phyloP scores from a whole-genome alignment of 2,888 invertebrate genomes.

The Caenorhabditis becei region DNA sequence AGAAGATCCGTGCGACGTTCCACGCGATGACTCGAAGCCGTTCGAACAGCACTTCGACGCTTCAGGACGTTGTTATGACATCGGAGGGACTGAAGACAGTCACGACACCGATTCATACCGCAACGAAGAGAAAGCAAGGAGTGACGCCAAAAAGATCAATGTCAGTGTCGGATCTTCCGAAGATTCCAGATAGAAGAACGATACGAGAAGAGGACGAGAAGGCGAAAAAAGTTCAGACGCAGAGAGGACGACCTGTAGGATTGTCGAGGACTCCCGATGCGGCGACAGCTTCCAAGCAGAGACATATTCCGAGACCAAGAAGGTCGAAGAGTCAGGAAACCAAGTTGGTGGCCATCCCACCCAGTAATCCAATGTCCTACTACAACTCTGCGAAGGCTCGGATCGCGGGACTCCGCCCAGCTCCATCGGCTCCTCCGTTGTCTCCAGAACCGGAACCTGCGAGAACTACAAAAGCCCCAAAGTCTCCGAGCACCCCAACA shows the following conservation, averaged over 20 bases:
- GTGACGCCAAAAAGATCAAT: constrained; percentile 39
- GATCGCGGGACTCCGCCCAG: constrained; percentile 31
- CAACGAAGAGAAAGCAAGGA: not conserved
- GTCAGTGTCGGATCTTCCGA: constrained; percentile 37
- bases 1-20: constrained; percentile 55
- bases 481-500: too few relatives aligned
- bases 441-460: constrained; percentile 30
- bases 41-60: constrained; percentile 24
- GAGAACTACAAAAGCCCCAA: constrained; percentile 11
- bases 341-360: constrained; percentile 15
- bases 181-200: constrained; percentile 28
- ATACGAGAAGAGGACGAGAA: constrained; percentile 37
- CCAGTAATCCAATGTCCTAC: constrained; percentile 32
- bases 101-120: constrained; percentile 33
- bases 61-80: constrained; percentile 54
- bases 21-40: constrained; percentile 33
- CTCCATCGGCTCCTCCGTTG: constrained; percentile 61
- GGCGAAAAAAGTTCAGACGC: constrained; percentile 3
- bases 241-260: constrained; percentile 18
- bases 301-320: constrained; percentile 5
- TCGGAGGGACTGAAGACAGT: constrained; percentile 53
- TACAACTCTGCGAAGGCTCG: constrained; percentile 28
- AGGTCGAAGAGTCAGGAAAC: constrained; percentile 45
- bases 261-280: constrained; percentile 46
- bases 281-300: not conserved